A percentile compares a stretch with the other conserved stretches of the same genome.
These are phyloP conservation scores for Lasioglossum vierecki DNA, from an alignment of 2,888 invertebrate genomes.

Conservation along the genomic window DNA sequence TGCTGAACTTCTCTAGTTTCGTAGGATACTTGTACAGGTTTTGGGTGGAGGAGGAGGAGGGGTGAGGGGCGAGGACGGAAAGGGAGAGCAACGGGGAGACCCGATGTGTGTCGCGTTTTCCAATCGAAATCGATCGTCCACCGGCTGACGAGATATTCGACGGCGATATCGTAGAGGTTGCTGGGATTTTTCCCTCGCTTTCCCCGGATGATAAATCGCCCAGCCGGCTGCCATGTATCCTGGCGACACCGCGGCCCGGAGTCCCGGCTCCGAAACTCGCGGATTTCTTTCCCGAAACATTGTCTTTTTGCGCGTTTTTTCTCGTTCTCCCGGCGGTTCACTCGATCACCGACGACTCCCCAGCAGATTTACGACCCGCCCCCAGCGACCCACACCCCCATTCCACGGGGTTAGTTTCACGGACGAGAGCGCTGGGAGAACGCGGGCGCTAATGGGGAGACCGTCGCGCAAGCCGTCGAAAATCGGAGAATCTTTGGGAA, in stretches of 20 bases:
- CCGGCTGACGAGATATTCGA: constrained; percentile 3
- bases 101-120: constrained; percentile 24
- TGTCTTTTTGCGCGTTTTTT: background rate
- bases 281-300: constrained; percentile 30
- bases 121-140: constrained; percentile 45
- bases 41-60: background rate
- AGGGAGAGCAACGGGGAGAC: background rate
- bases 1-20: constrained; percentile 72
- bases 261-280: constrained; percentile 40
- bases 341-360: constrained; percentile 39
- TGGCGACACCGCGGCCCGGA: constrained; percentile 41
- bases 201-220: constrained; percentile 40
- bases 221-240: constrained; percentile 47
- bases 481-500: background rate
- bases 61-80: constrained; percentile 3
- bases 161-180: background rate
- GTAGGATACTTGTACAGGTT: constrained; percentile 49
- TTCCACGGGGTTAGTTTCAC: constrained; percentile 2
- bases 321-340: constrained; percentile 1
- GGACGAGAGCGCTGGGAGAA: background rate
- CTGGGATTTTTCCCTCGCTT: background rate
- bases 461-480: background rate
- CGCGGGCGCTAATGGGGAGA: background rate
- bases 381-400: background rate
- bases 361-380: constrained; percentile 52